Evolutionary conservation across 2,797 vertebrate genomes (phyloP).

Genomic region (Scolopax bukidnonensis): DNA sequence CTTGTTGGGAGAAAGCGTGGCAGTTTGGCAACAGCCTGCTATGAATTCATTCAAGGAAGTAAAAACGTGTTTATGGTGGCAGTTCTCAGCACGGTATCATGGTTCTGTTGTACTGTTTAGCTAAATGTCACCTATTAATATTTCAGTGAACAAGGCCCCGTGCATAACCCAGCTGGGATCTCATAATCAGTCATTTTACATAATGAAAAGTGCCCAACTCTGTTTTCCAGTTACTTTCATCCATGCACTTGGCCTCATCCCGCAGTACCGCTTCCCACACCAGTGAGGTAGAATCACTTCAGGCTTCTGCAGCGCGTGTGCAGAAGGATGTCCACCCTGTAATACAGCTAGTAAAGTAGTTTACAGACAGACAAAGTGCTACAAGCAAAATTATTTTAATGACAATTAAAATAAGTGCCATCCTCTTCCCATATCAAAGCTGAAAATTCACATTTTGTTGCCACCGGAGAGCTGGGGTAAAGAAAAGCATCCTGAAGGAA

Average conservation of each 20-base stretch:
- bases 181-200: slow-evolving; percentile 13
- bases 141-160: slow-evolving; percentile 35
- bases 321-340: neutral
- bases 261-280: neutral
- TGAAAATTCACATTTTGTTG: neutral
- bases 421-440: neutral
- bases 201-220: neutral
- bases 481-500: neutral
- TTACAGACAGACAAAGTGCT: neutral
- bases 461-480: neutral
- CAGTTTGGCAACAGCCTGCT: neutral
- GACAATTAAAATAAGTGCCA: neutral
- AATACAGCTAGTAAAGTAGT: neutral
- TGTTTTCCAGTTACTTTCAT: neutral
- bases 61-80: neutral
- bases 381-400: neutral
- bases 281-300: neutral
- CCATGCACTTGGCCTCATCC: neutral
- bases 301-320: neutral
- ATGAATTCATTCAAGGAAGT: neutral
- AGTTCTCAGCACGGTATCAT: neutral
- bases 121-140: slow-evolving; percentile 52
- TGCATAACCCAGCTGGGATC: slow-evolving; percentile 38
- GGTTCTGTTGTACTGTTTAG: slow-evolving; percentile 5
- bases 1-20: neutral